Percentiles rank a stretch among this genome's conserved stretches.
phyloP scores from a whole-genome alignment of 2,888 invertebrate genomes.

The Melanchra persicariae region DNA sequence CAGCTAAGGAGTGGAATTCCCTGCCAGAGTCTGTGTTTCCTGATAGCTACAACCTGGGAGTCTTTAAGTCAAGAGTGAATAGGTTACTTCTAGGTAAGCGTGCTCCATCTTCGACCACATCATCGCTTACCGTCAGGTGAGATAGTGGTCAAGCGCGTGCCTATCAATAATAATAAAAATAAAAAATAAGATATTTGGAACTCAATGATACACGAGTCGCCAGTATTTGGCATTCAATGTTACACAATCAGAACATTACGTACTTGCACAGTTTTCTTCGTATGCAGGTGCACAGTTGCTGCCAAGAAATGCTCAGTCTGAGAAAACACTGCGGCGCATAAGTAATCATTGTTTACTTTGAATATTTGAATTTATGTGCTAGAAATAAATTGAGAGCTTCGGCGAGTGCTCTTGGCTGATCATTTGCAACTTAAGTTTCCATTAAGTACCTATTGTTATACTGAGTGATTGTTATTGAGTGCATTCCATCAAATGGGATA shows the following conservation, averaged over 20 bases:
- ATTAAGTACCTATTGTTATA: neutral
- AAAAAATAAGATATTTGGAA: neutral
- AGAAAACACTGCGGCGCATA: slow-evolving; percentile 6
- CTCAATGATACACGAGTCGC: neutral
- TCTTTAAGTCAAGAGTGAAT: too few species aligned
- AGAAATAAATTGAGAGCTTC: slow-evolving; percentile 18
- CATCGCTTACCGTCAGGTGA: too few species aligned
- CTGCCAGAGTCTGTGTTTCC: too few species aligned
- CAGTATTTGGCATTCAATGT: neutral
- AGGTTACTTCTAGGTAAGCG: too few species aligned
- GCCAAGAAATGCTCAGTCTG: slow-evolving; percentile 16
- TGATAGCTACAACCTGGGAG: too few species aligned
- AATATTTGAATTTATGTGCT: too few species aligned
- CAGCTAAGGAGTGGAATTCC: too few species aligned
- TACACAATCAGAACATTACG: neutral
- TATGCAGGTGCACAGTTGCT: slow-evolving; percentile 7
- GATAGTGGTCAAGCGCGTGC: too few species aligned
- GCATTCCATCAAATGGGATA: too few species aligned
- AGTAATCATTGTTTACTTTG: slow-evolving; percentile 16
- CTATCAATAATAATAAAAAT: too few species aligned
- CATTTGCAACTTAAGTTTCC: neutral
- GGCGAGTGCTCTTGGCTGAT: neutral
- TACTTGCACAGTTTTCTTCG: neutral
- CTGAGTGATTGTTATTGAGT: too few species aligned
- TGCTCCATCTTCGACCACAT: too few species aligned